phyloP scores from a whole-genome alignment of 1,140 invertebrate genomes.

The Cryptotermes secundus region DNA sequence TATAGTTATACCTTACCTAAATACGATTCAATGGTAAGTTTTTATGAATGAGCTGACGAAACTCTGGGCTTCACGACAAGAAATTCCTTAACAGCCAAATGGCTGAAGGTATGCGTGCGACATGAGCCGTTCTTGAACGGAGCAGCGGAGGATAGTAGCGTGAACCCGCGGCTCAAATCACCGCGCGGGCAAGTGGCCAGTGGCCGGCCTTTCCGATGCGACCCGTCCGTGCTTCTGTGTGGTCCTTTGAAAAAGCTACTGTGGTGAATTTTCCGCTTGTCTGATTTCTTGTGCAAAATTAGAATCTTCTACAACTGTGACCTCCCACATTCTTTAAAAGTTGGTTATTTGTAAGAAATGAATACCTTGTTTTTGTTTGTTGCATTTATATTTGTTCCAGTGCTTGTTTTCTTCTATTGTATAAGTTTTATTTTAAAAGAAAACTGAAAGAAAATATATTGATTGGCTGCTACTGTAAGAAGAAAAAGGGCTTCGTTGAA shows the following conservation, averaged over 20 bases:
- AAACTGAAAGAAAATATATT: background rate
- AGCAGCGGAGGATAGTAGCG: background rate
- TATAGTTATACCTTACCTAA: too few species aligned
- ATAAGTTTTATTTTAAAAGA: slow-evolving; percentile 6
- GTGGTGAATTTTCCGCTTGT: background rate
- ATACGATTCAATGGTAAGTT: too few species aligned
- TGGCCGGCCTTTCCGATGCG: background rate
- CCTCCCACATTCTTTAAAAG: background rate
- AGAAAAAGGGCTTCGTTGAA: background rate
- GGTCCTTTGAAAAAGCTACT: background rate
- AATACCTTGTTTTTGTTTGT: background rate
- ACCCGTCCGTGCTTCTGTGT: background rate
- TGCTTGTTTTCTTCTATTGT: background rate
- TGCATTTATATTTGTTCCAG: background rate
- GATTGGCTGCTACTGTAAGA: background rate
- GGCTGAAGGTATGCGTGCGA: background rate
- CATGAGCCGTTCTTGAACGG: background rate
- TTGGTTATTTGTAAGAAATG: too few species aligned
- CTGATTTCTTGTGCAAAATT: background rate
- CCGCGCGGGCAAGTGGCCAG: background rate
- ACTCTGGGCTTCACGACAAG: too few species aligned
- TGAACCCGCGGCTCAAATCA: background rate
- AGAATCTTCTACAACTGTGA: background rate
- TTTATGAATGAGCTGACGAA: too few species aligned
- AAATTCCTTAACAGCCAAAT: too few species aligned